Evolutionary conservation across 2,113 vertebrate species (phyloP), one percentile per base, ranked within the genome.

Genomic region (Serilophus lunatus): DNA sequence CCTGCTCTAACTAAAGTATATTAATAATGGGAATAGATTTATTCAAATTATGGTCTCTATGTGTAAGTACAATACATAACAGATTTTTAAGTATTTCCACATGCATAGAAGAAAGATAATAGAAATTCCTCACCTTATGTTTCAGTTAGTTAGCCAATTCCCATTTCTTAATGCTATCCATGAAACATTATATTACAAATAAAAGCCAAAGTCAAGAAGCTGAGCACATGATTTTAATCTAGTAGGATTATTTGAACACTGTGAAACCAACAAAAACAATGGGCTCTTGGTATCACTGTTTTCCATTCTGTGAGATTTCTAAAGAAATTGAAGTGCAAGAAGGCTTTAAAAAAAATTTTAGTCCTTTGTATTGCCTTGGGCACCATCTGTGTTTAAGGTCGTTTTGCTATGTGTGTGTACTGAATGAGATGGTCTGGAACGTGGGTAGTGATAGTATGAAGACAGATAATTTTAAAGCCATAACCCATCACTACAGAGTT

Each of bases 21-120:
- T 51, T 92, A 93, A 85, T 96, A 69, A 85, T 66, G 38, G 72
- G 26, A 94, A 86, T 26, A 92, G 57, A 66, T 91, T 84, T 87
- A 82, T 89, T 92, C 45, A 86, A 86, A 76, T 82, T 79, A 57
- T 54, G 13, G 6, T 85, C 82, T 66, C 40, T 57, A 38, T 66
- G 47, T 91, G 65, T 54, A 86, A 93, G 59, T 90, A 59, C 35
- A 90, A 70, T 45, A 82, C 47, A 74, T n/a, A 75, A 64, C 71
- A 93, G 76, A 71, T 90, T 90, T 95, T 81, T 45, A 79, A 93
- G 71, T 86, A 92, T 79, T 90, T 90, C 64, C 64, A 28, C 38
- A 71, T 78, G n/a, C 23, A 57, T 53, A 18, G 19, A 88, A 91
- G 51, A 66, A 83, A 88, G 42, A 71, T 86, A 78, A 81, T 69